These are phyloP conservation scores for Octonoba sinensis DNA, from an alignment of 2,888 invertebrate genomes.

Conservation along the genomic window DNA sequence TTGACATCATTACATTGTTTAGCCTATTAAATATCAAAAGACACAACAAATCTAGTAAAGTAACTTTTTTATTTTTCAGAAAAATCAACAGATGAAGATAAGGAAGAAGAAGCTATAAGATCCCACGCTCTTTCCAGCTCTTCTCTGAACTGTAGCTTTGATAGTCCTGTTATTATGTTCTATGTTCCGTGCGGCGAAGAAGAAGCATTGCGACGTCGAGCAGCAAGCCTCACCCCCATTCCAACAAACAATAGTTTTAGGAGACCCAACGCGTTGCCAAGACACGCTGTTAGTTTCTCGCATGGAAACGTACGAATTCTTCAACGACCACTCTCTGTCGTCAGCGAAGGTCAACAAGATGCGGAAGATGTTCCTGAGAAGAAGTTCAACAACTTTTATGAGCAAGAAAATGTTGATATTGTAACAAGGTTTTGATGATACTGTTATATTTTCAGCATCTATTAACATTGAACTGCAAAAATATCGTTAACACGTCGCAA, in stretches of 20 bases:
- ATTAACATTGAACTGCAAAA: no score
- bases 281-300: constrained; percentile 26
- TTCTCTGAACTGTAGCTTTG: constrained; percentile 28
- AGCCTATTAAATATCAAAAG: neutral
- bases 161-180: constrained; percentile 1
- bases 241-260: constrained; percentile 22
- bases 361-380: no score
- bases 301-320: neutral
- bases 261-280: neutral
- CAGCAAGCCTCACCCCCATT: constrained; percentile 16
- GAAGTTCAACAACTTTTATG: no score
- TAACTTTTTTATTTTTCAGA: constrained; percentile 10
- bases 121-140: constrained; percentile 17
- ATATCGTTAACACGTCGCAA: no score
- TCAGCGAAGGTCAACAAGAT: neutral
- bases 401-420: no score
- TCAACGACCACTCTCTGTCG: constrained; percentile 1
- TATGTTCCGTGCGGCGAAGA: neutral
- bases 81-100: neutral
- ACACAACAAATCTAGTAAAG: neutral
- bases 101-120: constrained; percentile 15
- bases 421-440: no score
- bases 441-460: no score
- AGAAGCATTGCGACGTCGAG: constrained; percentile 2
- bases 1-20: neutral